Base-by-base conservation (phyloP, 2,888 invertebrate species). In the Rotaria magnacalcarata region DNA sequence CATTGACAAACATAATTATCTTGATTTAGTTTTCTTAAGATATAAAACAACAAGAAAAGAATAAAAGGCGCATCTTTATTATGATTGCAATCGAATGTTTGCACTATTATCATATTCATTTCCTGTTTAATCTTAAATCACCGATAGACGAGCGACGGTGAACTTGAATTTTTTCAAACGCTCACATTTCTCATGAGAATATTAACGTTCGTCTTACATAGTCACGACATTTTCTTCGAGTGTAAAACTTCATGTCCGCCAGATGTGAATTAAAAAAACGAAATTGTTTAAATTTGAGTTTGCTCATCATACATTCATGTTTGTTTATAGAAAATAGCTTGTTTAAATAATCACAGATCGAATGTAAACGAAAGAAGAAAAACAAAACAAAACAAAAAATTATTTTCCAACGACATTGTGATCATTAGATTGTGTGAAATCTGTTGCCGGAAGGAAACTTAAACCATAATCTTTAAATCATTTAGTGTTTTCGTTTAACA, bases 11-110 rank as follows among this genome's bases (percentile, higher is more conserved):
- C 67, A 67, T 67, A 67, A 67, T 67, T 34, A 67, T 67, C 34
- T 67, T 67, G 34, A 67, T 67, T 19, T 19, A 67, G 19, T 67
- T 67, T 67, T 67, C 67, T 67, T 67, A 67, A 67, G 67, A 67
- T 34, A 34, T 34, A 67, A 34, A 34, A 67, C 2, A 67, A 67
- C 0, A 67, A 4, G 24, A 67, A 16, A 14, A 41, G 34, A 67
- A 67, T 54, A 21, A 19, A 54, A 54, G 16, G 4, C 54, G 54
- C 54, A 54, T 21, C 21, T 54, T 21, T 21, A 21, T 21, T 27
- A 67, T 34, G 19, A 67, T 67, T 34, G 19, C 4, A 27, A 67
- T 41, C 67, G 19, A 67, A 67, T 67, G 67, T 67, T 67, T 67
- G 67, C 6, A 67, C 8, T 67, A 34, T 67, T 19, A 19, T 67